phyloP scores from a whole-genome alignment of 2,797 vertebrate genomes.

The Mus minutoides region DNA sequence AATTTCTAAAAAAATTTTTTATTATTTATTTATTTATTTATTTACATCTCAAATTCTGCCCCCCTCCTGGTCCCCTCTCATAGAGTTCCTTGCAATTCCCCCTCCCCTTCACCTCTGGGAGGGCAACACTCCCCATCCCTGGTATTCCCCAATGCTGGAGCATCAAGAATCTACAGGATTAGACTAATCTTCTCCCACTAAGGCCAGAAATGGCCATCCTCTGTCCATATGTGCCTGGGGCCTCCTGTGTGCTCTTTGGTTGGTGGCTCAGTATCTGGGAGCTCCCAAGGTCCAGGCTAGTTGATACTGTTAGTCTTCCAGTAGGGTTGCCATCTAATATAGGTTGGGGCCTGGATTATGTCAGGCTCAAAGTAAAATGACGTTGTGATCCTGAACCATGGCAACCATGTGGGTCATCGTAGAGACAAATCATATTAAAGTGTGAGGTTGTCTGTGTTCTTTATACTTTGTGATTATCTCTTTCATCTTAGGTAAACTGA shows the following conservation, averaged over 20 bases:
- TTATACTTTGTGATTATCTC: slow-evolving; percentile 15
- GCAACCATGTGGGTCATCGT: neutral
- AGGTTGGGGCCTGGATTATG: too few species aligned
- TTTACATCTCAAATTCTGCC: neutral
- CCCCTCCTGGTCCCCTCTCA: neutral
- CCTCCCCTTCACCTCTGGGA: neutral
- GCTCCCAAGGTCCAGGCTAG: neutral
- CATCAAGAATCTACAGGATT: neutral
- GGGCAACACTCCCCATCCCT: neutral
- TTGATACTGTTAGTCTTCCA: neutral
- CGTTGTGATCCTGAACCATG: neutral
- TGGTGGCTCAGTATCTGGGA: neutral
- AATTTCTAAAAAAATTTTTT: neutral
- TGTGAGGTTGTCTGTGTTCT: neutral
- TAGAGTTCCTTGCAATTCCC: neutral
- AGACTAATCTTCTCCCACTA: neutral
- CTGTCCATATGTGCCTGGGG: neutral
- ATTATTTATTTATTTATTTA: neutral
- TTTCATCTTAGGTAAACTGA: slow-evolving; percentile 41
- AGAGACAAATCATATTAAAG: slow-evolving; percentile 14
- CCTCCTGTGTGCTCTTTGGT: neutral
- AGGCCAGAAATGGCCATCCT: neutral
- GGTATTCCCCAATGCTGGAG: neutral
- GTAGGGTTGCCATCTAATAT: neutral
- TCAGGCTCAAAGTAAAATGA: neutral